Evolutionary conservation across 2,888 invertebrate genomes (phyloP).

Genomic region (Catocala fraxini): DNA sequence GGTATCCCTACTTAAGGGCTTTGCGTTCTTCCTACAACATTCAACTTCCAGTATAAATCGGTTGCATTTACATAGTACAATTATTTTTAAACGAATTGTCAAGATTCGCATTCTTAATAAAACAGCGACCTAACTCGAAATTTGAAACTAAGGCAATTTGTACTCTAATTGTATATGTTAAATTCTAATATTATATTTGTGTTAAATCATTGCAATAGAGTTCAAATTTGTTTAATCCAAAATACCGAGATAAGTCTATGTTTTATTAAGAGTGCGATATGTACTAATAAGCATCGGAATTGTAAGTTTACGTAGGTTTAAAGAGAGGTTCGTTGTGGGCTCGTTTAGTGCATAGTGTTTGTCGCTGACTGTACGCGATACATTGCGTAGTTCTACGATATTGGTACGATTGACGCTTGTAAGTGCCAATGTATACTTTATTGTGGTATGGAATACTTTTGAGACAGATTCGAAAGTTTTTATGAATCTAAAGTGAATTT

Average conservation of each 20-base stretch:
- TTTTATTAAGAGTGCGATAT: too few relatives aligned
- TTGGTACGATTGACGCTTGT: slow-evolving; percentile 18
- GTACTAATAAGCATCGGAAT: slow-evolving; percentile 28
- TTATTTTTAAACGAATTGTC: slow-evolving; percentile 25
- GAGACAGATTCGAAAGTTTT: slow-evolving; percentile 11
- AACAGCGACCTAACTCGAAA: too few relatives aligned
- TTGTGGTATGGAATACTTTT: slow-evolving; percentile 25
- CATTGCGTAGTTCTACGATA: slow-evolving; percentile 9
- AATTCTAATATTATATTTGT: too few relatives aligned
- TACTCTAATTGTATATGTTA: too few relatives aligned
- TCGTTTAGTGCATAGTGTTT: slow-evolving; percentile 28
- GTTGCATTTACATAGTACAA: slow-evolving; percentile 46
- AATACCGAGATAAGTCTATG: too few relatives aligned
- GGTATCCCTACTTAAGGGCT: slow-evolving; percentile 1
- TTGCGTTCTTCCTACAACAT: slow-evolving; percentile 18
- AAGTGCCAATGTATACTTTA: slow-evolving; percentile 23
- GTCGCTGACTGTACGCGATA: slow-evolving; percentile 13
- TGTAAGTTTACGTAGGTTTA: slow-evolving; percentile 25
- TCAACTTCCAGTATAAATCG: slow-evolving; percentile 27
- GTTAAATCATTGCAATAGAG: too few relatives aligned
- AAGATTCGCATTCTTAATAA: too few relatives aligned
- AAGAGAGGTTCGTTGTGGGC: slow-evolving; percentile 14
- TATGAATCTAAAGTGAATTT: neutral
- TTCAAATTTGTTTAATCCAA: too few relatives aligned
- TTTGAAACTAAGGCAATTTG: too few relatives aligned